These are phyloP conservation scores for Pangasius macronema DNA, from an alignment of 2,797 vertebrate genomes.

Conservation along the genomic window DNA sequence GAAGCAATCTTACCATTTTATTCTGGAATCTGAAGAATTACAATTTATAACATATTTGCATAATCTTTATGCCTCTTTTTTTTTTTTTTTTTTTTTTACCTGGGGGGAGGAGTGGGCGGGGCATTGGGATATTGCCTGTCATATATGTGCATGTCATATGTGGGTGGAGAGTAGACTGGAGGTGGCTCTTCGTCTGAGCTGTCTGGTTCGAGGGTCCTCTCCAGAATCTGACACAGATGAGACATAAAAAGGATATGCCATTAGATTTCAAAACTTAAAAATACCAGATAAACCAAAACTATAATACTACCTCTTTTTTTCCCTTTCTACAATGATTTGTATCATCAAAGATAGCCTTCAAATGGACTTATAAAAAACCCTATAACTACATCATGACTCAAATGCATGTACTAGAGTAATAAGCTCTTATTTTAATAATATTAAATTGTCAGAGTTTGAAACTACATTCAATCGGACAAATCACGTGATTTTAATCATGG, in stretches of 20 bases:
- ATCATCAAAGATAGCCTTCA: not conserved
- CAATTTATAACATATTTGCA: not conserved
- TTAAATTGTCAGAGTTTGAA: not conserved
- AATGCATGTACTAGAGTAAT: not conserved
- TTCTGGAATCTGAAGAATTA: not conserved
- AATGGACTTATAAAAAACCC: not conserved
- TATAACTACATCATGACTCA: not conserved
- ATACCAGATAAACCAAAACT: not conserved
- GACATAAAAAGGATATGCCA: not conserved
- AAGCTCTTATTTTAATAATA: not conserved
- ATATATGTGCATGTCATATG: slow-evolving; percentile 86
- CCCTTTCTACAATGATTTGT: not conserved
- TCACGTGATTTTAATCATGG: not conserved
- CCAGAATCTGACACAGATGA: slow-evolving; percentile 82
- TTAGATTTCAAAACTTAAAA: not conserved
- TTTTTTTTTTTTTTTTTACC: slow-evolving; percentile 70
- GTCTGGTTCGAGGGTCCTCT: slow-evolving; percentile 92
- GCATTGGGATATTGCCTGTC: slow-evolving; percentile 80
- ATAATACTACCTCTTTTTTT: not conserved
- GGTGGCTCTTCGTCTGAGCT: slow-evolving; percentile 97
- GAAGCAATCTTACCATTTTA: not conserved
- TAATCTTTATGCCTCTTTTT: not conserved
- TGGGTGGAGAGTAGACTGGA: slow-evolving; percentile 91
- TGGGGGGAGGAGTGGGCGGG: slow-evolving; percentile 83
- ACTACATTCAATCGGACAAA: not conserved